phyloP scores from a whole-genome alignment of 2,113 vertebrate genomes.

The Microcebus griseorufus region DNA sequence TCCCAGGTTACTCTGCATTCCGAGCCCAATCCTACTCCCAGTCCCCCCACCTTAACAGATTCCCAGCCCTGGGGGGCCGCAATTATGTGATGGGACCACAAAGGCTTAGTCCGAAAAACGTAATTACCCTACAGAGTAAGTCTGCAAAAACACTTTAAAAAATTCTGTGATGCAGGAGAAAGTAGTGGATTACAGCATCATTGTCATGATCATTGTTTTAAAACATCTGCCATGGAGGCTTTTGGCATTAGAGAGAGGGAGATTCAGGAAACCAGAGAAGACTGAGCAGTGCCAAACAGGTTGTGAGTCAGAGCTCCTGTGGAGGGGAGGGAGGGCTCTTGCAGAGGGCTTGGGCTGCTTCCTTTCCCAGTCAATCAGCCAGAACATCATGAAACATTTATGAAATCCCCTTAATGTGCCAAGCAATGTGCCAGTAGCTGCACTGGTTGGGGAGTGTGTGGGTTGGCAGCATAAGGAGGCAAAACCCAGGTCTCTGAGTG shows the following conservation, averaged over 20 bases:
- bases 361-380: not conserved
- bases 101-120: not conserved
- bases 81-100: not conserved
- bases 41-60: not conserved
- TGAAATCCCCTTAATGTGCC: not conserved
- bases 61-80: not conserved
- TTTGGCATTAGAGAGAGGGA: conserved; percentile 21
- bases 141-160: conserved; percentile 33
- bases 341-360: not conserved
- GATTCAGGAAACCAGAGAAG: conserved; percentile 59
- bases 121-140: not conserved
- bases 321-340: not conserved
- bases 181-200: not conserved
- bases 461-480: not conserved
- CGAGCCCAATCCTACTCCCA: not conserved
- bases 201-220: conserved; percentile 59
- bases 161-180: not conserved
- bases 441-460: too few species aligned
- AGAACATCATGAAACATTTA: not conserved
- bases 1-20: not conserved
- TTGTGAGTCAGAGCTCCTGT: conserved; percentile 72
- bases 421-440: rapidly evolving
- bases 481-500: not conserved
- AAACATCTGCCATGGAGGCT: conserved; percentile 60
- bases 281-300: conserved; percentile 38